Evolutionary conservation across 1,140 invertebrate species (phyloP).

Genomic region (Arctopsyche grandis): DNA sequence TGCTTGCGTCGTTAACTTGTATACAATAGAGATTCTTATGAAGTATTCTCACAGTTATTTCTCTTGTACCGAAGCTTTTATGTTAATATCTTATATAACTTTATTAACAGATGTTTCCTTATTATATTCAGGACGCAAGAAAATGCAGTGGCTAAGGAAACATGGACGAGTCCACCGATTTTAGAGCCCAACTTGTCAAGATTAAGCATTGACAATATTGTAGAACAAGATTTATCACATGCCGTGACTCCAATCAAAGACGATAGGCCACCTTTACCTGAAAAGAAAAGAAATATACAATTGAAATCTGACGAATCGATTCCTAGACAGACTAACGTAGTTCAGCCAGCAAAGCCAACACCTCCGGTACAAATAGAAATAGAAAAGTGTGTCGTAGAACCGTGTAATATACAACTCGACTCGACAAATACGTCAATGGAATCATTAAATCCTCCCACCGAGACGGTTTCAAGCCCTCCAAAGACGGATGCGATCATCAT

Average conservation of each 20-base stretch:
- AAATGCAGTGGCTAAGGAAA: not conserved
- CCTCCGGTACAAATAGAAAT: not conserved
- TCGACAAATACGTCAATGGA: not conserved
- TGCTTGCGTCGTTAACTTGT: too few relatives aligned
- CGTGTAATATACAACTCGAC: not conserved
- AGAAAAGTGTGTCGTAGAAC: not conserved
- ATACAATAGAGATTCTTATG: too few relatives aligned
- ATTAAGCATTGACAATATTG: not conserved
- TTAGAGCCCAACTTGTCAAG: not conserved
- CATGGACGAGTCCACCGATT: not conserved
- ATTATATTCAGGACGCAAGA: constrained; percentile 4
- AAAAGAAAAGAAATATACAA: constrained; percentile 28
- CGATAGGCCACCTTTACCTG: constrained; percentile 28
- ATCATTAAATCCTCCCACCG: not conserved
- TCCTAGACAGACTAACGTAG: not conserved
- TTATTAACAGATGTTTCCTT: not conserved
- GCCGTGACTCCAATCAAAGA: not conserved
- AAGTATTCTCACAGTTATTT: too few relatives aligned
- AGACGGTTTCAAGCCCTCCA: not conserved
- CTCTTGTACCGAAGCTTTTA: not conserved
- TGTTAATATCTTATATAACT: not conserved
- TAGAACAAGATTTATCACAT: not conserved
- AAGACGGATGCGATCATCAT: not conserved
- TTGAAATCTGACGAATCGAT: not conserved
- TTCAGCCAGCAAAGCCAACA: not conserved